Conservation (phyloP, 2,797 vertebrate genomes). For the Typhlichthys eigenmanni region DNA sequence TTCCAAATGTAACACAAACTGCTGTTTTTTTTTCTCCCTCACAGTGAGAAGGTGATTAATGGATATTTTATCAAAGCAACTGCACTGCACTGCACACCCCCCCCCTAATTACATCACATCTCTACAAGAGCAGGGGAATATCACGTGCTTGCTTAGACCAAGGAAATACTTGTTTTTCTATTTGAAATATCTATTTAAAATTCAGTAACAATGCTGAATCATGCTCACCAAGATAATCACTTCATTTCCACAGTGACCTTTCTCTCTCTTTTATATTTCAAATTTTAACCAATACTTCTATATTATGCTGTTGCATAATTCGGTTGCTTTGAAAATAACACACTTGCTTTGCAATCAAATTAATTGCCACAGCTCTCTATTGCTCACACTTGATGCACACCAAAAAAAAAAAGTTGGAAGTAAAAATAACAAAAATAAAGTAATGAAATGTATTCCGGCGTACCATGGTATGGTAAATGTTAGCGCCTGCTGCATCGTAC, state of each 20-base stretch:
- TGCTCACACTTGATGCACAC: constrained; percentile 39
- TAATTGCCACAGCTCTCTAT: constrained; percentile 47
- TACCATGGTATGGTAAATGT: constrained; percentile 86
- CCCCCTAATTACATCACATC: constrained; percentile 73
- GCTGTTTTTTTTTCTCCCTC: constrained; percentile 63
- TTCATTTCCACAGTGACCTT: constrained; percentile 31
- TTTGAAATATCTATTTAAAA: constrained; percentile 36
- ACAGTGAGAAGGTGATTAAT: constrained; percentile 77
- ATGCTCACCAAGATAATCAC: constrained; percentile 37
- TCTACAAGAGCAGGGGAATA: constrained; percentile 43
- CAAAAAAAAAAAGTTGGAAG: constrained; percentile 70
- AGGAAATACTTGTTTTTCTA: constrained; percentile 37
- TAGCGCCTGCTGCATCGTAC: constrained; percentile 93
- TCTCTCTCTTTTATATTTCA: constrained; percentile 10
- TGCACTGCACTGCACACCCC: constrained; percentile 65
- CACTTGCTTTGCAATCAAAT: too few relatives aligned
- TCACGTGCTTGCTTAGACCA: constrained; percentile 46
- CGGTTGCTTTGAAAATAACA: too few relatives aligned
- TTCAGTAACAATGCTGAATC: constrained; percentile 46
- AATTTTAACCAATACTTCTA: constrained; percentile 20
- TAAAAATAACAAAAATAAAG: constrained; percentile 74
- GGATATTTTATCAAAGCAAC: constrained; percentile 74
- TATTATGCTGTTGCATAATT: constrained; percentile 6
- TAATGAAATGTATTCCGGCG: constrained; percentile 85
- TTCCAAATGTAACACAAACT: constrained; percentile 63